Evolutionary conservation across 2,797 vertebrate species (phyloP).

Genomic region (Sebastes ruberrimus): DNA sequence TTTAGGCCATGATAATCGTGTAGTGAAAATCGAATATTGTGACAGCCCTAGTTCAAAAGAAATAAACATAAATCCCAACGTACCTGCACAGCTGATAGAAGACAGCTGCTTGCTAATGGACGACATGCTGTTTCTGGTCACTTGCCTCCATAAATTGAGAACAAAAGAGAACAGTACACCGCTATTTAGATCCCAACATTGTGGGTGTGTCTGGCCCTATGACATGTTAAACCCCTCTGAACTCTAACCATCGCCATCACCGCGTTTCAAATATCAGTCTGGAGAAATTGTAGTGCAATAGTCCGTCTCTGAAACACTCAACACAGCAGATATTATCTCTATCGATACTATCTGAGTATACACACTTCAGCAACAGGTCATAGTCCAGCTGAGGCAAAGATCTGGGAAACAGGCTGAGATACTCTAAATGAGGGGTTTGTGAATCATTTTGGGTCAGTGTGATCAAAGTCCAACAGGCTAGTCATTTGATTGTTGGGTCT

Average conservation of each 20-base stretch:
- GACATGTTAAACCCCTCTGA: slow-evolving; percentile 25
- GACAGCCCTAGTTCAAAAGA: not conserved
- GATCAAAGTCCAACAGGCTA: slow-evolving; percentile 21
- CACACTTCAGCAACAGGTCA: slow-evolving; percentile 16
- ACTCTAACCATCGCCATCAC: slow-evolving; percentile 38
- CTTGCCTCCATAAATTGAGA: not conserved
- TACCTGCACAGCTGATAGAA: slow-evolving; percentile 40
- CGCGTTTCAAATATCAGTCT: slow-evolving; percentile 8
- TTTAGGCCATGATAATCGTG: not conserved
- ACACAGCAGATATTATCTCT: slow-evolving; percentile 18
- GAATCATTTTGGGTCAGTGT: not conserved
- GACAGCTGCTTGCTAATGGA: slow-evolving; percentile 52
- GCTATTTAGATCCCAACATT: slow-evolving; percentile 27
- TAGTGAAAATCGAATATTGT: not conserved
- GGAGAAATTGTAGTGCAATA: slow-evolving; percentile 30
- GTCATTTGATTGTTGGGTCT: not conserved
- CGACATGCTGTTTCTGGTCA: slow-evolving; percentile 48
- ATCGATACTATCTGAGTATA: not conserved
- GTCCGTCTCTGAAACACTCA: slow-evolving; percentile 50
- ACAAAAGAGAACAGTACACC: not conserved
- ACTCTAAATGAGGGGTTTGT: not conserved
- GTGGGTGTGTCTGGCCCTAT: slow-evolving; percentile 28
- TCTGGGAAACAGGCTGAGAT: not conserved
- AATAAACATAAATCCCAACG: not conserved
- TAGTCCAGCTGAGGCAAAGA: slow-evolving; percentile 22